Base-by-base conservation (phyloP, 2,888 invertebrate species). In the Helleia helle region DNA sequence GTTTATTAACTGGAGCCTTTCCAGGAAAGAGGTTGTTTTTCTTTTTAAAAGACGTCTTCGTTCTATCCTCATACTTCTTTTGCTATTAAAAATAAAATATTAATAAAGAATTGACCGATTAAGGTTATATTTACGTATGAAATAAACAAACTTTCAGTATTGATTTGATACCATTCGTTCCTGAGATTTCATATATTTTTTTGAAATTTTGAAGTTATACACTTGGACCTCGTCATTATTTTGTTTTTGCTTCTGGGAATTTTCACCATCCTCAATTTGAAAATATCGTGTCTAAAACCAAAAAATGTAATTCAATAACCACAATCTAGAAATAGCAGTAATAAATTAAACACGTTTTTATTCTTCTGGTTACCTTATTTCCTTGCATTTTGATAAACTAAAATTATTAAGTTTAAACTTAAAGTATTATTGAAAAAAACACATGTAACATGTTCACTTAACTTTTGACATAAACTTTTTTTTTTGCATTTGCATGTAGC, bases 1-100 rank as follows among this genome's bases (percentile, higher is more conserved):
- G 71, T 48, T 81, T 70, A 31, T 87, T 68, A 13, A 90, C 59
- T 2, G 87, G 87, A 17, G 84, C 77, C 65, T 84, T 87, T 0
- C 87, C 87, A 41, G 76, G 83, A 54, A 71, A 87, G 52, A 76
- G 77, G 37, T 45, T 45, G 48, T 56, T 43, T 47, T 49, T 17
- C 25, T 44, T 18, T 14, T 54, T 74, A 75, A 40, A 44, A 37
- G 51, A 52, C 42, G 50, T 52, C 12, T 47, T 47, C 18, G 47
- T 22, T 34, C 8, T 34, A 22, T 34, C 18, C 18, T 17, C 18
- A 18, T 34, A 22, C 12, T 22, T 9, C 18, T 22, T 18, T 34
- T 45, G 51, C 52, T 56, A 54, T 9, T 15, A 26, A 5, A 38
- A n/a, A 40, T 6, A 18, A 5, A n/a, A 7, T 25, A n/a, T n/a